Percentiles rank a stretch among this genome's conserved stretches.
Evolutionary conservation across 2,797 vertebrate genomes (phyloP).

Genomic region (Myripristis murdjan): DNA sequence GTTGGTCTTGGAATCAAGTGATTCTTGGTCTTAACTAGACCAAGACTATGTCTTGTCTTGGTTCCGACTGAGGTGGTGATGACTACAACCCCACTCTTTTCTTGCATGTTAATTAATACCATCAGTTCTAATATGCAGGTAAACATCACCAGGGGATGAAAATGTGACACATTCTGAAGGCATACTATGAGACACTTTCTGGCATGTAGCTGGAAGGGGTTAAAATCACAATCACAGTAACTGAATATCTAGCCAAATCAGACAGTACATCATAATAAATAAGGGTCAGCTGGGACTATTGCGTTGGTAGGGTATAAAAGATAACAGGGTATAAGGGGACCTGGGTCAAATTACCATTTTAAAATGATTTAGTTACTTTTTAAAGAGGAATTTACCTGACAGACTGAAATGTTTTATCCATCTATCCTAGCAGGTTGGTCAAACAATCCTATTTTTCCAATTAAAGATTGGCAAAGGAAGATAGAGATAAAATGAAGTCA

Average conservation of each 20-base stretch:
- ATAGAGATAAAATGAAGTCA: not conserved
- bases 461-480: not conserved
- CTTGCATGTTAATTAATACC: not conserved
- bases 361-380: conserved; percentile 53
- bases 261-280: conserved; percentile 58
- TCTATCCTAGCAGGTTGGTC: not conserved
- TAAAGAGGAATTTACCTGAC: not conserved
- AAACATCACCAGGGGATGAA: conserved; percentile 7
- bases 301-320: conserved; percentile 66
- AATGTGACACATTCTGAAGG: conserved; percentile 21
- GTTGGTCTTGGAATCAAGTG: conserved; percentile 4
- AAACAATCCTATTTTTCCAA: not conserved
- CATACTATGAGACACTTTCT: conserved; percentile 67
- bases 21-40: conserved; percentile 7
- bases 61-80: not conserved
- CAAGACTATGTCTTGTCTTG: not conserved
- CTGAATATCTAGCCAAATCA: conserved; percentile 47
- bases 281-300: conserved; percentile 58
- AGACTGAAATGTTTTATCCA: not conserved
- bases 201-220: conserved; percentile 70
- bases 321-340: conserved; percentile 49
- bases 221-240: conserved; percentile 80
- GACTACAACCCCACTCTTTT: not conserved
- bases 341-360: conserved; percentile 69
- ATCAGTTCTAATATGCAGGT: not conserved